Evolutionary conservation across 2,113 vertebrate species (phyloP).

Genomic region (Melanerpes formicivorus): DNA sequence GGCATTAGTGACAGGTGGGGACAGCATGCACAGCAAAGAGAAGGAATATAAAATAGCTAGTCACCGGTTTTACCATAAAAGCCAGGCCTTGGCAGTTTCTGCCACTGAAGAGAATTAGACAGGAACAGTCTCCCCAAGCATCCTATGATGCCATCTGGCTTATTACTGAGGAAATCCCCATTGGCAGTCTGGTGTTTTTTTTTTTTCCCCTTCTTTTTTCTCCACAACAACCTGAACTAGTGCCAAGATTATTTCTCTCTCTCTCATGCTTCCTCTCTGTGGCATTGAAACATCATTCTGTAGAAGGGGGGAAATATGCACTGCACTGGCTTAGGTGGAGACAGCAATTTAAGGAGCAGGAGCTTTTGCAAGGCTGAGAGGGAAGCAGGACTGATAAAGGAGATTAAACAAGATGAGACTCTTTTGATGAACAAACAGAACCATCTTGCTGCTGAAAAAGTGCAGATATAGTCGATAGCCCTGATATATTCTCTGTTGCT

Average conservation of each 20-base stretch:
- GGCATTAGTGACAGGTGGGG: conserved; percentile 49
- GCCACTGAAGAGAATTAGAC: conserved; percentile 56
- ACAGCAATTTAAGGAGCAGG: conserved; percentile 38
- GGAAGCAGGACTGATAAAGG: conserved; percentile 17
- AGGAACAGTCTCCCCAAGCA: conserved; percentile 62
- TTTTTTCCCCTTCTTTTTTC: conserved; percentile 42
- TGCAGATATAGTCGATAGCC: background rate
- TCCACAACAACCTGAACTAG: conserved; percentile 46
- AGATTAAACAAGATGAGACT: conserved; percentile 48
- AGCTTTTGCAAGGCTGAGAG: conserved; percentile 38
- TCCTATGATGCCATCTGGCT: conserved; percentile 73
- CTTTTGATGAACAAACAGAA: conserved; percentile 57
- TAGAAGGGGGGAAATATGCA: conserved; percentile 12
- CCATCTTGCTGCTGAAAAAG: conserved; percentile 25
- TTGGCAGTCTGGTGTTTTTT: conserved; percentile 31
- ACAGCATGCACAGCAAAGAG: conserved; percentile 29
- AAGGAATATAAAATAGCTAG: conserved; percentile 64
- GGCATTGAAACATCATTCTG: background rate
- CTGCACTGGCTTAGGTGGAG: conserved; percentile 26
- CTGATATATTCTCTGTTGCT: conserved; percentile 1
- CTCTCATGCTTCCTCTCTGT: conserved; percentile 40
- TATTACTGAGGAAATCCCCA: conserved; percentile 71
- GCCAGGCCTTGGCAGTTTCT: conserved; percentile 55
- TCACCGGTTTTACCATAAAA: conserved; percentile 53
- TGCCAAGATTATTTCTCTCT: conserved; percentile 65